phyloP scores from a whole-genome alignment of 1,140 invertebrate genomes.

The Metaphire vulgaris region DNA sequence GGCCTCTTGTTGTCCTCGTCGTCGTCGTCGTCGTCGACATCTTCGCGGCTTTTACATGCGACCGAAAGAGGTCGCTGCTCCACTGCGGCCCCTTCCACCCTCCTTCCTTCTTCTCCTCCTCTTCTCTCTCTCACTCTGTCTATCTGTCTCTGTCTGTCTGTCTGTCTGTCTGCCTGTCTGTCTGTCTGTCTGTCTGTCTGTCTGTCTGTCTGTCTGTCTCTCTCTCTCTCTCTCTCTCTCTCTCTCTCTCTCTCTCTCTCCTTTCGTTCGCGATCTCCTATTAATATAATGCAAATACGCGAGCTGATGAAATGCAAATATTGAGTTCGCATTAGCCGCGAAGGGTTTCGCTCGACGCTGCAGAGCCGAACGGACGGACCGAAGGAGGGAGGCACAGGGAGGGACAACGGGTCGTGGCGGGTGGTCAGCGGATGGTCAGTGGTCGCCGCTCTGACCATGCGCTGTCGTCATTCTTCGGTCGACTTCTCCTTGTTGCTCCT shows the following conservation, averaged over 20 bases:
- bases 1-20: neutral
- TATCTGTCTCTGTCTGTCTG: too few species aligned
- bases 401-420: too few species aligned
- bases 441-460: too few species aligned
- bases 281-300: slow-evolving; percentile 4
- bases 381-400: too few species aligned
- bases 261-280: neutral
- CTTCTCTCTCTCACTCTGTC: too few species aligned
- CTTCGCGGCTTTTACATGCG: neutral
- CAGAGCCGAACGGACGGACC: too few species aligned
- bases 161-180: too few species aligned
- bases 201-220: neutral
- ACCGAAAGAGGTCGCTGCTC: neutral
- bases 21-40: neutral
- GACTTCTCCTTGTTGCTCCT: too few species aligned
- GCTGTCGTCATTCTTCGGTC: too few species aligned
- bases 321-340: neutral
- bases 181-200: neutral
- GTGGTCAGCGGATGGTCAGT: neutral
- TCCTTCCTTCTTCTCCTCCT: too few species aligned
- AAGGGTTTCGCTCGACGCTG: neutral
- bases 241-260: neutral
- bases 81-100: too few species aligned
- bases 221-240: neutral
- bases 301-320: neutral